phyloP scores from a whole-genome alignment of 2,113 vertebrate species.

The Pyrgilauda ruficollis region DNA sequence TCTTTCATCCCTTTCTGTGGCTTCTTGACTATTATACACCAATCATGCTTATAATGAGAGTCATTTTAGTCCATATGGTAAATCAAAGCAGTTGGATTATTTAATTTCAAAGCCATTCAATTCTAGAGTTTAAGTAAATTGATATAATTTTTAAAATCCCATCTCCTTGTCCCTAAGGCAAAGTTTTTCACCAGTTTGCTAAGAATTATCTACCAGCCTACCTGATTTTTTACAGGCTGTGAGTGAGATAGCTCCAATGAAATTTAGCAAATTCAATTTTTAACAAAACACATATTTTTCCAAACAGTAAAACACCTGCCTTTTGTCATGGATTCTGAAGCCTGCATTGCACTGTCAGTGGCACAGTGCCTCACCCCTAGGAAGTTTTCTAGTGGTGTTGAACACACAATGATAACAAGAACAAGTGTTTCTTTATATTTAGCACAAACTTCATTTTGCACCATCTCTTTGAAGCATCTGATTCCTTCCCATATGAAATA shows the following conservation, averaged over 20 bases:
- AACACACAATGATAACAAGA: background rate
- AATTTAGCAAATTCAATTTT: background rate
- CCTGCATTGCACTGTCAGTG: background rate
- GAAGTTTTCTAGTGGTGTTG: background rate
- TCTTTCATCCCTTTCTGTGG: background rate
- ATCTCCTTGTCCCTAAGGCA: background rate
- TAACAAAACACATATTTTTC: background rate
- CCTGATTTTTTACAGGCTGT: background rate
- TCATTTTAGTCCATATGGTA: background rate
- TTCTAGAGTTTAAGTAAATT: background rate
- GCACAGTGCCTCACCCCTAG: background rate
- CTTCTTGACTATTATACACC: background rate
- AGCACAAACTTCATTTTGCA: background rate
- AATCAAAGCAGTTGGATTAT: background rate
- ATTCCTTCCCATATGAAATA: background rate
- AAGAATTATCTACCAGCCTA: background rate
- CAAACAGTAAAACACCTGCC: background rate
- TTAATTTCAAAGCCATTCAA: background rate
- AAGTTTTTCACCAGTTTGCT: background rate
- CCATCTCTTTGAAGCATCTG: background rate
- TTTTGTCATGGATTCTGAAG: background rate
- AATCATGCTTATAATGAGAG: background rate
- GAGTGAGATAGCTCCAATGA: background rate
- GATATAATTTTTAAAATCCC: background rate
- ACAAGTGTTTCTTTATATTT: background rate